Conservation (phyloP, 2,113 vertebrate species). For the Oreochromis aureus region DNA sequence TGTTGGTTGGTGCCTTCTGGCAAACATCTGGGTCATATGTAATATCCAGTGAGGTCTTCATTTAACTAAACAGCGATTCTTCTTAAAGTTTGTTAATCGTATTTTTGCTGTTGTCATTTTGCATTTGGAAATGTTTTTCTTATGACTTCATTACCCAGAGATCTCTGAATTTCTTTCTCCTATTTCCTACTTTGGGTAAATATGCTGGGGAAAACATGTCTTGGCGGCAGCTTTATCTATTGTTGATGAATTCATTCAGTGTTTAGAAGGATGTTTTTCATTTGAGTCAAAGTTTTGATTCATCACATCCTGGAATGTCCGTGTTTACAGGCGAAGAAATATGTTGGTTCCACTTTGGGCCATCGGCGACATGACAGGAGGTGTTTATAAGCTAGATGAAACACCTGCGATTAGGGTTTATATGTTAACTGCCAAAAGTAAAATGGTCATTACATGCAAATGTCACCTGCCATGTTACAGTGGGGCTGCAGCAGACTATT, state of each 20-base stretch:
- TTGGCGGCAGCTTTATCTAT: slow-evolving; percentile 26
- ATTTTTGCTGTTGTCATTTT: background rate
- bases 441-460: background rate
- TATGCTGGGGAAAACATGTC: background rate
- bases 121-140: background rate
- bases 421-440: background rate
- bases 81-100: background rate
- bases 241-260: slow-evolving; percentile 34
- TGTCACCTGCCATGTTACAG: background rate
- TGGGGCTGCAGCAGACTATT: background rate
- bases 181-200: background rate
- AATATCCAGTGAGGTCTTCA: background rate
- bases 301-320: slow-evolving; percentile 27
- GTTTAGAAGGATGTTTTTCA: slow-evolving; percentile 31
- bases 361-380: background rate
- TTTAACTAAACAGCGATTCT: background rate
- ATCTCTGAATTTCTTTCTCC: slow-evolving; percentile 8
- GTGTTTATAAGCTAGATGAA: slow-evolving; percentile 2
- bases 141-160: slow-evolving; percentile 24
- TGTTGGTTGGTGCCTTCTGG: background rate
- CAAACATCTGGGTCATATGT: background rate
- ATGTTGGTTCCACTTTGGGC: background rate
- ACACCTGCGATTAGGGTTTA: background rate
- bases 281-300: slow-evolving; percentile 14
- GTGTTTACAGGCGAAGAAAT: background rate